Conservation (phyloP, 2,797 vertebrate species). For the Remorina albescens region DNA sequence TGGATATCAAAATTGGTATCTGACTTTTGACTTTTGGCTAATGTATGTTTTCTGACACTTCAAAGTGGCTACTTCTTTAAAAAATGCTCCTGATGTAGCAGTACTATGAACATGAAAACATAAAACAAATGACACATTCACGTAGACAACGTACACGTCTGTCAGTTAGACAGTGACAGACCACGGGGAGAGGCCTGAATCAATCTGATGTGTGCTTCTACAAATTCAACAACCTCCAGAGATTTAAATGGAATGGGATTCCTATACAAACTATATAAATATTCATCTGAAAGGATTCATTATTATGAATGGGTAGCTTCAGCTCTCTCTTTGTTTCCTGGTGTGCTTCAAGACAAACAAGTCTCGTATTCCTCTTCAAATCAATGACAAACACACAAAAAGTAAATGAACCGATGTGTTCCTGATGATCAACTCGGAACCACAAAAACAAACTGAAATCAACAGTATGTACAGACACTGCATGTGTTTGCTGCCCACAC, state of each 20-base stretch:
- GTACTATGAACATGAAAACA: slow-evolving; percentile 68
- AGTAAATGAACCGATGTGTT: slow-evolving; percentile 38
- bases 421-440: slow-evolving; percentile 48
- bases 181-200: slow-evolving; percentile 26
- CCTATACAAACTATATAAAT: slow-evolving; percentile 73
- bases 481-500: slow-evolving; percentile 72
- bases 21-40: slow-evolving; percentile 61
- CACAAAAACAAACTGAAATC: slow-evolving; percentile 59
- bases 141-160: slow-evolving; percentile 63
- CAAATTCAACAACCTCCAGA: slow-evolving; percentile 56
- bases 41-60: slow-evolving; percentile 63
- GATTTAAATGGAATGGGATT: slow-evolving; percentile 58
- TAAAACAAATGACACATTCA: slow-evolving; percentile 69
- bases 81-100: slow-evolving; percentile 72
- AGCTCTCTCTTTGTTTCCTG: slow-evolving; percentile 33
- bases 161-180: slow-evolving; percentile 42
- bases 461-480: slow-evolving; percentile 69
- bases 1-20: slow-evolving; percentile 78
- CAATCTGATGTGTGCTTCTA: slow-evolving; percentile 62
- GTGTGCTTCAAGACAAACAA: slow-evolving; percentile 26
- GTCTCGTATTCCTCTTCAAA: slow-evolving; percentile 12
- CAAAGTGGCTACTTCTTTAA: slow-evolving; percentile 76
- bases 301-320: slow-evolving; percentile 19
- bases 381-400: slow-evolving; percentile 41
- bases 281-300: slow-evolving; percentile 45